phyloP scores from a whole-genome alignment of 2,113 vertebrate genomes.

The Gallinago jamesoni region DNA sequence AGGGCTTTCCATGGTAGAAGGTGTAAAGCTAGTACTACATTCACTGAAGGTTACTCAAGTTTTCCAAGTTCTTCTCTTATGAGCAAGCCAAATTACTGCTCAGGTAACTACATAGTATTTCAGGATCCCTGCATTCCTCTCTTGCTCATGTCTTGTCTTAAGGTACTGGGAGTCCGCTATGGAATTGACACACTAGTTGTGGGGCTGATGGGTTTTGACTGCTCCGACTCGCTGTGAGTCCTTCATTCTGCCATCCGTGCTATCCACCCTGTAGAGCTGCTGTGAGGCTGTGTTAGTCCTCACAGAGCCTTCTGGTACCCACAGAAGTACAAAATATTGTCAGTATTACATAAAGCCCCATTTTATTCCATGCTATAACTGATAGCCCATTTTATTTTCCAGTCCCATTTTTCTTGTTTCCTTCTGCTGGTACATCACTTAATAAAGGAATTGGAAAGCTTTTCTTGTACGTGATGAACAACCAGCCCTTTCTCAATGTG shows the following conservation, averaged over 20 bases:
- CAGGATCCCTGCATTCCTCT: neutral
- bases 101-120: neutral
- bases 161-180: neutral
- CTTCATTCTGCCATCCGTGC: neutral
- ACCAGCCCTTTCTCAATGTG: slow-evolving; percentile 15
- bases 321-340: neutral
- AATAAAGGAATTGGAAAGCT: neutral
- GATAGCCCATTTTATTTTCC: neutral
- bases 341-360: neutral
- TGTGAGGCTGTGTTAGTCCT: neutral
- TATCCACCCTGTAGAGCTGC: neutral
- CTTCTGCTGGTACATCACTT: neutral
- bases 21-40: neutral
- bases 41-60: neutral
- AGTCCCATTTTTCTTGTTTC: neutral
- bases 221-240: neutral
- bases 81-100: neutral
- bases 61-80: neutral
- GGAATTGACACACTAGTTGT: neutral
- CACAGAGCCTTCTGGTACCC: neutral
- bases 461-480: neutral
- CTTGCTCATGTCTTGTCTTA: neutral
- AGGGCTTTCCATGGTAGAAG: neutral
- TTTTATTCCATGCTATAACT: neutral
- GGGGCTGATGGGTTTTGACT: neutral